Conservation (phyloP, 2,797 vertebrate species). For the Rhynchonycteris naso region DNA sequence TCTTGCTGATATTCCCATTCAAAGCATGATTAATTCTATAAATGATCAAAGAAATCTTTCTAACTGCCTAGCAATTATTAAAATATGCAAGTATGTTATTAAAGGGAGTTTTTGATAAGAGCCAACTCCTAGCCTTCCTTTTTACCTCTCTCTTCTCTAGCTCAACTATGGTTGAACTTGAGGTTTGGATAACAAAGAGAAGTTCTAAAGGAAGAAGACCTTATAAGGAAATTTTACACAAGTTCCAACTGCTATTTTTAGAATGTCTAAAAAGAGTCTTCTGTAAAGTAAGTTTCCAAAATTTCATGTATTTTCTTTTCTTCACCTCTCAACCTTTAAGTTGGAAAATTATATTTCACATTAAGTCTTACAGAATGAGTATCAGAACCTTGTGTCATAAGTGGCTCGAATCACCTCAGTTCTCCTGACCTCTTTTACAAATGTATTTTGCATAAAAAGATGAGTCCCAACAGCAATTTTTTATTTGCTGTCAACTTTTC, state of each 20-base stretch:
- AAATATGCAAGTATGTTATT: not conserved
- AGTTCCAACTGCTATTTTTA: constrained; percentile 68
- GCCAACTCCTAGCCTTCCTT: not conserved
- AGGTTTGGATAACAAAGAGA: constrained; percentile 1
- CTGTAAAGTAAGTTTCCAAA: constrained; percentile 70
- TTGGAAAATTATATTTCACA: constrained; percentile 56
- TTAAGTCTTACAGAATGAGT: constrained; percentile 9
- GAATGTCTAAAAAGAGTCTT: constrained; percentile 64
- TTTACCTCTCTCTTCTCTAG: not conserved
- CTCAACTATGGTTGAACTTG: not conserved
- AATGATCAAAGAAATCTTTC: not conserved
- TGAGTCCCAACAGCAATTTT: constrained; percentile 47
- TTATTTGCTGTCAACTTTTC: constrained; percentile 52
- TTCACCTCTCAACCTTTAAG: constrained; percentile 57
- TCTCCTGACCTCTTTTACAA: constrained; percentile 14
- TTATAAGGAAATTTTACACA: constrained; percentile 64
- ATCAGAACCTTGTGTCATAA: constrained; percentile 59
- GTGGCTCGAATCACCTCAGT: constrained; percentile 57
- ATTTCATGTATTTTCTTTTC: constrained; percentile 56
- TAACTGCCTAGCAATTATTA: not conserved
- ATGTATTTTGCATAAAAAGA: constrained; percentile 67
- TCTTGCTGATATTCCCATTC: not conserved
- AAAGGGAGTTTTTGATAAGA: not conserved
- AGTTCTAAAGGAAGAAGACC: constrained; percentile 31
- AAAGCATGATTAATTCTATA: not conserved